Evolutionary conservation across 2,888 invertebrate genomes (phyloP).

Genomic region (Ophioninae sp.): DNA sequence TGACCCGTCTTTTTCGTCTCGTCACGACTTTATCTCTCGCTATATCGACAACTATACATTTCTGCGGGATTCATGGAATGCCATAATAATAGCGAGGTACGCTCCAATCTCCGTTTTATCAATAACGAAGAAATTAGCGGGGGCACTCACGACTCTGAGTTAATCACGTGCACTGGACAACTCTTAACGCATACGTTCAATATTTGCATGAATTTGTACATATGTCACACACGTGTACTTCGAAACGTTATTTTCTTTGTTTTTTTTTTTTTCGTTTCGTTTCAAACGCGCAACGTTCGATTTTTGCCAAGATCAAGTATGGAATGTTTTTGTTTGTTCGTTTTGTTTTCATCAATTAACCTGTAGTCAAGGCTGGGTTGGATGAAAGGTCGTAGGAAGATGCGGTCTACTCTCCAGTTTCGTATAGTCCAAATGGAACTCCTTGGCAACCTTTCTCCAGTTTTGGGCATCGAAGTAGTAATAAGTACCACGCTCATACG

Average conservation of each 20-base stretch:
- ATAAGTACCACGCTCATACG: conserved; percentile 99
- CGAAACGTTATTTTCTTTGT: background rate
- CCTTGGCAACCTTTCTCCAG: conserved; percentile 99
- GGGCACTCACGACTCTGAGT: conserved; percentile 1
- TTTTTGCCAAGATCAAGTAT: background rate
- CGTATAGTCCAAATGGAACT: conserved; percentile 99
- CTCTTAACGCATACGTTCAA: background rate
- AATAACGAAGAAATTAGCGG: background rate
- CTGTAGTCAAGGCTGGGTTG: conserved; percentile 83
- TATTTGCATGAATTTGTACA: background rate
- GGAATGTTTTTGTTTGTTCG: too few species aligned
- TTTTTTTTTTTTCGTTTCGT: background rate
- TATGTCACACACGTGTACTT: background rate
- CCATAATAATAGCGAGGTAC: background rate
- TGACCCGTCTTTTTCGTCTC: background rate
- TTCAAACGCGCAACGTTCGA: background rate
- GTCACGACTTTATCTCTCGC: background rate
- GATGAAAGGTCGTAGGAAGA: conserved; percentile 86
- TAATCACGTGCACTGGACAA: conserved; percentile 24
- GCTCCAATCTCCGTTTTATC: background rate
- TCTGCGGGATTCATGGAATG: background rate
- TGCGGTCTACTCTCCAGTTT: conserved; percentile 97
- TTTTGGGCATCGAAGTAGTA: conserved; percentile 99
- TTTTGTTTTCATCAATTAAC: conserved; percentile 63
- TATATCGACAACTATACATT: background rate